Conservation (phyloP, 2,797 vertebrate species). For the Melanotaenia nigrans region DNA sequence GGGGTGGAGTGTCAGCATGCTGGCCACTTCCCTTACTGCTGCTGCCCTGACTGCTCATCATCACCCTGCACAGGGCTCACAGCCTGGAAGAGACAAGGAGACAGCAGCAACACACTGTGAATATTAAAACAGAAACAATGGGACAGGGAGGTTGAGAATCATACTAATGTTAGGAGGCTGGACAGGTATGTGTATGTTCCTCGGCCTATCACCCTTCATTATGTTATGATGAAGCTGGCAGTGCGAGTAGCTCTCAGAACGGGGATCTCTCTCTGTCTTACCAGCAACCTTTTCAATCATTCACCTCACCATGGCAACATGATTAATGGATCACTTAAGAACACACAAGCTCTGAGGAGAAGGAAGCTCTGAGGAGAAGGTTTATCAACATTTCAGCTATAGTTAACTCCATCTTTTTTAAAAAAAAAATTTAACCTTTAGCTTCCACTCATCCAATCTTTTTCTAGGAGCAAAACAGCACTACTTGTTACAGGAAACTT, state of each 20-base stretch:
- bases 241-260: conserved; percentile 31
- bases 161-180: conserved; percentile 41
- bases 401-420: conserved; percentile 15
- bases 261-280: conserved; percentile 28
- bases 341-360: conserved; percentile 37
- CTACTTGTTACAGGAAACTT: neutral
- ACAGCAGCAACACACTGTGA: conserved; percentile 18
- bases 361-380: neutral
- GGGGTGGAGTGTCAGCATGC: conserved; percentile 71
- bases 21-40: conserved; percentile 81
- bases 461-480: neutral
- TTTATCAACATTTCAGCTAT: conserved; percentile 31
- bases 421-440: neutral
- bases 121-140: conserved; percentile 7
- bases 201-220: conserved; percentile 59
- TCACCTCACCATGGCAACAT: conserved; percentile 29
- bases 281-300: conserved; percentile 37
- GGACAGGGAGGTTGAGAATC: neutral
- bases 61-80: conserved; percentile 84
- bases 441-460: neutral
- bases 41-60: conserved; percentile 93
- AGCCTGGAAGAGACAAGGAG: conserved; percentile 75
- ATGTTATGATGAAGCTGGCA: conserved; percentile 42
- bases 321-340: conserved; percentile 60
- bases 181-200: conserved; percentile 52